These are phyloP conservation scores for Meghimatium bilineatum DNA, from an alignment of 2,888 invertebrate species.

Conservation along the genomic window DNA sequence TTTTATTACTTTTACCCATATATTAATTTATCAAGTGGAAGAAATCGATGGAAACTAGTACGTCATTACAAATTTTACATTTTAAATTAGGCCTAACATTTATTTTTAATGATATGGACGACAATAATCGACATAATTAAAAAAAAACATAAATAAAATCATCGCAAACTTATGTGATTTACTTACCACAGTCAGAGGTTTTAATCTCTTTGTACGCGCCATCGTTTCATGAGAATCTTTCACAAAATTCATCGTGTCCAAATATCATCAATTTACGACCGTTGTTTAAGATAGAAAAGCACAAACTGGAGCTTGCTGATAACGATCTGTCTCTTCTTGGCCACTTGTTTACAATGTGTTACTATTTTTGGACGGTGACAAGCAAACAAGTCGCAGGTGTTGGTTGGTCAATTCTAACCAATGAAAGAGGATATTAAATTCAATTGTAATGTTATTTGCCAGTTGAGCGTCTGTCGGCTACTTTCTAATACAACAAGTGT, in stretches of 20 bases:
- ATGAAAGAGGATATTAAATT: not conserved
- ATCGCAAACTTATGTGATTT: not conserved
- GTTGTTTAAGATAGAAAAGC: too few species aligned
- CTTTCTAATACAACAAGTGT: not conserved
- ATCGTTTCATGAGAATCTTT: not conserved
- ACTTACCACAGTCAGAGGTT: slow-evolving; percentile 68
- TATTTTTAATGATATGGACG: too few species aligned
- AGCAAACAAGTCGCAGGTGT: not conserved
- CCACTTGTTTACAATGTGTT: slow-evolving; percentile 66
- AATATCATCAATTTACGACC: not conserved
- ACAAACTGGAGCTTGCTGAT: not conserved
- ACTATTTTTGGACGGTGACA: slow-evolving; percentile 58
- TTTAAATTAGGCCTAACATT: too few species aligned
- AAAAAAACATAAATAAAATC: too few species aligned
- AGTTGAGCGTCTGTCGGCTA: not conserved
- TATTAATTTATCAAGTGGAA: too few species aligned
- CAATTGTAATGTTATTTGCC: not conserved
- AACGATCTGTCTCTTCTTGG: not conserved
- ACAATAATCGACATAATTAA: too few species aligned
- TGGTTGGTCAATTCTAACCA: slow-evolving; percentile 8
- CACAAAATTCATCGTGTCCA: not conserved
- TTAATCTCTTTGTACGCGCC: slow-evolving; percentile 39
- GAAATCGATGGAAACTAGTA: too few species aligned
- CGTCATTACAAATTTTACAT: too few species aligned
- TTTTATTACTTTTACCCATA: too few species aligned